A percentile compares a stretch with the other conserved stretches of the same genome.
phyloP scores from a whole-genome alignment of 2,113 vertebrate genomes.

The Myiozetetes cayanensis region DNA sequence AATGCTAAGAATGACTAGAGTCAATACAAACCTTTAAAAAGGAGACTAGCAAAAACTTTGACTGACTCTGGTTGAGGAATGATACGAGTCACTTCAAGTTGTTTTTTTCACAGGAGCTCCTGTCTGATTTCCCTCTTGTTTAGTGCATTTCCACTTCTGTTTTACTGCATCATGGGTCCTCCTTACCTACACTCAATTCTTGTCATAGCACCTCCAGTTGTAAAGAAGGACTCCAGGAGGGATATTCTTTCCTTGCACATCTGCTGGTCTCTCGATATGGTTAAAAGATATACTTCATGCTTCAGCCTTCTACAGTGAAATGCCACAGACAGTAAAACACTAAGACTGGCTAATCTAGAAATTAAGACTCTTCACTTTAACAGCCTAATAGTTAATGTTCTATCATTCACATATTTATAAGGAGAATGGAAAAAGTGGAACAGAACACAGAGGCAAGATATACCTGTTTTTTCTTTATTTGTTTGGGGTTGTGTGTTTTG shows the following conservation, averaged over 20 bases:
- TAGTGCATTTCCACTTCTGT: background rate
- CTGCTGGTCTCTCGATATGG: background rate
- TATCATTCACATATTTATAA: background rate
- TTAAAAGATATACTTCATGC: background rate
- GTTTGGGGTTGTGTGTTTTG: no score
- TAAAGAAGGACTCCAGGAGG: background rate
- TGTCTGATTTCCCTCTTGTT: background rate
- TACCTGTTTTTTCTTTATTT: background rate
- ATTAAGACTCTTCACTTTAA: background rate
- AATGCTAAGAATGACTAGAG: background rate
- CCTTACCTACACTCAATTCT: background rate
- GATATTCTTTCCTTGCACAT: background rate
- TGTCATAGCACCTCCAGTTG: fast-evolving
- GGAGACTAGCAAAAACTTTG: background rate
- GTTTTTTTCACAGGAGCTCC: background rate
- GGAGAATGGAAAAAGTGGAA: background rate
- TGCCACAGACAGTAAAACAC: background rate
- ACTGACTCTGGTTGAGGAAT: background rate
- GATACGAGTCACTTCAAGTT: background rate
- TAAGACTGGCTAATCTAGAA: background rate
- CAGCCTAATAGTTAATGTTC: background rate
- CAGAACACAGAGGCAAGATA: background rate
- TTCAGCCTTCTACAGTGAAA: background rate
- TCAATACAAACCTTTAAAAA: background rate
- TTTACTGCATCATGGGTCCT: background rate